phyloP scores from a whole-genome alignment of 2,888 invertebrate species.

The Eupithecia tripunctaria region DNA sequence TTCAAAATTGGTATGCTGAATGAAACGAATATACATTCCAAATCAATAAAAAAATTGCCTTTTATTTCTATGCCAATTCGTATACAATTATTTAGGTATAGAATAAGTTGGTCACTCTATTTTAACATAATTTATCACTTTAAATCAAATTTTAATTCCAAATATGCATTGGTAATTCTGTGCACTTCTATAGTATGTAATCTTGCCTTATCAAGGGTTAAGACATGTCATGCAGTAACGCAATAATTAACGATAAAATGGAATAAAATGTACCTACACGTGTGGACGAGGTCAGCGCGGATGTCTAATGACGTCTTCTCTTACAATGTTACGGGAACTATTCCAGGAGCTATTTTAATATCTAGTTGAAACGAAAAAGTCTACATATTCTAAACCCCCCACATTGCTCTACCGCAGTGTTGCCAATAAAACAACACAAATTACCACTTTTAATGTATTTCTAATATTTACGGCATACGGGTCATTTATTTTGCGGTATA shows the following conservation, averaged over 20 bases:
- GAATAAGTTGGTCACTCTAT: no score
- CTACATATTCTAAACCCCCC: slow-evolving; percentile 17
- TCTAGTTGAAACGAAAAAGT: not conserved
- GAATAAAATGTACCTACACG: slow-evolving; percentile 52
- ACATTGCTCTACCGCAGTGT: slow-evolving; percentile 56
- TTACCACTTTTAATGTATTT: slow-evolving; percentile 44
- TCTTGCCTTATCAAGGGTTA: slow-evolving; percentile 48
- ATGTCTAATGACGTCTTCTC: not conserved
- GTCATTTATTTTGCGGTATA: slow-evolving; percentile 73
- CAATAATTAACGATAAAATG: slow-evolving; percentile 51
- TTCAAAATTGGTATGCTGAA: not conserved
- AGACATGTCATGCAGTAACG: slow-evolving; percentile 45
- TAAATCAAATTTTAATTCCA: no score
- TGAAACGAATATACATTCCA: not conserved
- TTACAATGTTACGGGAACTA: not conserved
- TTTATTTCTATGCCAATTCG: no score
- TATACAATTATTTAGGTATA: no score
- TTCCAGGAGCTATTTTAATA: not conserved
- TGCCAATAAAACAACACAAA: slow-evolving; percentile 31
- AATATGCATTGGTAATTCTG: not conserved
- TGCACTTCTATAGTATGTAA: not conserved
- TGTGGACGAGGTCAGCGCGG: slow-evolving; percentile 43
- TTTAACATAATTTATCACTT: no score
- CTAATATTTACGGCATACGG: slow-evolving; percentile 64
- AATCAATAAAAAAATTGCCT: no score